Conservation (phyloP, 2,797 vertebrate species). For the Tinamus major region DNA sequence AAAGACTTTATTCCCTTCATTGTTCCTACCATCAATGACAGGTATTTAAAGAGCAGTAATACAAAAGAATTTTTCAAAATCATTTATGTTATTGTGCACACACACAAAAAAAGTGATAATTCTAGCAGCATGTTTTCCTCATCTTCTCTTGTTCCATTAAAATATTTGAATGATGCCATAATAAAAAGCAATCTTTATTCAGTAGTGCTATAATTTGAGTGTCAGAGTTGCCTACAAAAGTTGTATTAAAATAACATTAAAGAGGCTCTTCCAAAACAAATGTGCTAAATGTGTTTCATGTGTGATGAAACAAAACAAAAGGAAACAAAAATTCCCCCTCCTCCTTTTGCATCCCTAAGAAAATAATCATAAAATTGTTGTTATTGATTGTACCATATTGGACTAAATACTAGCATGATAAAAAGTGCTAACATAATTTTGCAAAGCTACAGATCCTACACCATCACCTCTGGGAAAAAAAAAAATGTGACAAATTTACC, state of each 20-base stretch:
- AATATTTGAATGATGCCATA: background rate
- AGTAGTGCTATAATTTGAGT: slow-evolving; percentile 8
- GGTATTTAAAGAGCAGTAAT: background rate
- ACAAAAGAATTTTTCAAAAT: too few relatives aligned
- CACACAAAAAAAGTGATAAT: background rate
- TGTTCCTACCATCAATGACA: background rate
- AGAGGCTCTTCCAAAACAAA: background rate
- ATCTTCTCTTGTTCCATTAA: background rate
- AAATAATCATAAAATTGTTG: background rate
- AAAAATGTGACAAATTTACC: background rate
- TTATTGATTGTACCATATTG: background rate
- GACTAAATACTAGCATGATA: background rate
- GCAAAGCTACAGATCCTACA: background rate
- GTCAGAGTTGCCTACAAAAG: background rate
- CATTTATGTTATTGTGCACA: background rate
- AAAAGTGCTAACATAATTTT: background rate
- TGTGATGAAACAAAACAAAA: background rate
- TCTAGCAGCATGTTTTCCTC: background rate
- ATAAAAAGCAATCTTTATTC: slow-evolving; percentile 8
- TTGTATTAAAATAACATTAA: slow-evolving; percentile 1
- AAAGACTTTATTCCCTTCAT: background rate
- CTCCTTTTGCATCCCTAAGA: fast-evolving
- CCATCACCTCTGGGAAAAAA: background rate
- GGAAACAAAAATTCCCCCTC: background rate
- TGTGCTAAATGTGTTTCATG: background rate